Evolutionary conservation across 2,113 vertebrate species (phyloP).

Genomic region (Poecilia latipinna): DNA sequence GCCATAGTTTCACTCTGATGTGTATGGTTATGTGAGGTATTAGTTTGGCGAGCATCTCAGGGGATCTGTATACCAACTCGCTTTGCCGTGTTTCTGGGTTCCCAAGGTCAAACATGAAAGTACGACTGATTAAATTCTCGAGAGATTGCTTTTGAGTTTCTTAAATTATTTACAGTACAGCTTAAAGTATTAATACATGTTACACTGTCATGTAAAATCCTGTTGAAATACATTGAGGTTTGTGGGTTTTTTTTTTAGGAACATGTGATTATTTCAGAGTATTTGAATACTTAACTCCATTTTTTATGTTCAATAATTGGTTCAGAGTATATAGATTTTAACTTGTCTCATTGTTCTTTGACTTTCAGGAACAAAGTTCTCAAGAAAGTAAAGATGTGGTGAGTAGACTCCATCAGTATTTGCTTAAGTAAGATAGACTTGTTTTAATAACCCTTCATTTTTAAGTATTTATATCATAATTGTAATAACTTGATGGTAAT

Average conservation of each 20-base stretch:
- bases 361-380: slow-evolving; percentile 67
- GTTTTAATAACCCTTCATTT: neutral
- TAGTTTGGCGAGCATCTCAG: slow-evolving; percentile 14
- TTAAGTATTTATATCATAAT: neutral
- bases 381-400: slow-evolving; percentile 74
- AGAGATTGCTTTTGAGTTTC: neutral
- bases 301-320: neutral
- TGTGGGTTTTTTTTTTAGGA: neutral
- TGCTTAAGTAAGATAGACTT: neutral
- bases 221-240: neutral
- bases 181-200: too few relatives aligned
- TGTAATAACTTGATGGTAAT: neutral
- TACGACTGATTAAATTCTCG: neutral
- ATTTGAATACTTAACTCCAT: neutral
- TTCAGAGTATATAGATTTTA: neutral
- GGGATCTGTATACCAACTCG: too few relatives aligned
- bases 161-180: too few relatives aligned
- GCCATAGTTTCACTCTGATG: slow-evolving; percentile 63
- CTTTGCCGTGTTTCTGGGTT: slow-evolving; percentile 18
- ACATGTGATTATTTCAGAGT: neutral
- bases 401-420: slow-evolving; percentile 48
- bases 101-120: slow-evolving; percentile 39
- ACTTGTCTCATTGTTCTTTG: slow-evolving; percentile 20
- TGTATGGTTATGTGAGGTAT: slow-evolving; percentile 47
- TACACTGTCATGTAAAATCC: neutral